These are phyloP conservation scores for Himalopsyche japonica DNA, from an alignment of 2,888 invertebrate genomes.

Conservation along the genomic window DNA sequence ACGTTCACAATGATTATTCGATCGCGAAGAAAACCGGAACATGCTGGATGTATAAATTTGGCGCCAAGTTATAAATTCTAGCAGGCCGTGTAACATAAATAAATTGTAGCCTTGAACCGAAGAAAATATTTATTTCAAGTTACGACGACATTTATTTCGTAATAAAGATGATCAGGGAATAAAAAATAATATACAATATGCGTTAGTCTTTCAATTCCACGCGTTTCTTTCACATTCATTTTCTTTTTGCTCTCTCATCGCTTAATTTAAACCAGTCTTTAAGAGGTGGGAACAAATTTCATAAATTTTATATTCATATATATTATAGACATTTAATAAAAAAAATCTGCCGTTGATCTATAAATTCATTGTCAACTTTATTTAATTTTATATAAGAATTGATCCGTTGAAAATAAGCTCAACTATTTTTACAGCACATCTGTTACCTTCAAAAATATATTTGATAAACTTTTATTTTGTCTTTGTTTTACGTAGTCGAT, in stretches of 20 bases:
- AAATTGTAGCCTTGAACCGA: background rate
- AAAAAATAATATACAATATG: background rate
- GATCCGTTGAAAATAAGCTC: too few relatives aligned
- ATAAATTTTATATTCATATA: too few relatives aligned
- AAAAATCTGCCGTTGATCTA: too few relatives aligned
- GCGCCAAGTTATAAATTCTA: background rate
- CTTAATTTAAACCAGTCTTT: background rate
- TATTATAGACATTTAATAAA: too few relatives aligned
- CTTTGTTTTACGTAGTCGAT: too few relatives aligned
- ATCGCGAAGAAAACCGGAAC: background rate
- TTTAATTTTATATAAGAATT: too few relatives aligned
- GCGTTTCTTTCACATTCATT: background rate
- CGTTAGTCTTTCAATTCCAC: background rate
- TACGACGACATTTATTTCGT: background rate
- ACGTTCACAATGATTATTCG: background rate
- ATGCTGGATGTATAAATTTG: background rate
- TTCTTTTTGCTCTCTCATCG: background rate
- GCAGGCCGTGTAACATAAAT: background rate
- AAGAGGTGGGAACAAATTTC: too few relatives aligned
- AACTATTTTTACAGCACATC: too few relatives aligned
- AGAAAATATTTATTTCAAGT: background rate
- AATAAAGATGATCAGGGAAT: background rate
- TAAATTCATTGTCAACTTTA: too few relatives aligned
- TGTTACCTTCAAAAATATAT: too few relatives aligned
- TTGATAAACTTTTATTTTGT: too few relatives aligned